phyloP scores from a whole-genome alignment of 53 echinoderm and acorn worm genomes.

The Temnopleurus reevesii region DNA sequence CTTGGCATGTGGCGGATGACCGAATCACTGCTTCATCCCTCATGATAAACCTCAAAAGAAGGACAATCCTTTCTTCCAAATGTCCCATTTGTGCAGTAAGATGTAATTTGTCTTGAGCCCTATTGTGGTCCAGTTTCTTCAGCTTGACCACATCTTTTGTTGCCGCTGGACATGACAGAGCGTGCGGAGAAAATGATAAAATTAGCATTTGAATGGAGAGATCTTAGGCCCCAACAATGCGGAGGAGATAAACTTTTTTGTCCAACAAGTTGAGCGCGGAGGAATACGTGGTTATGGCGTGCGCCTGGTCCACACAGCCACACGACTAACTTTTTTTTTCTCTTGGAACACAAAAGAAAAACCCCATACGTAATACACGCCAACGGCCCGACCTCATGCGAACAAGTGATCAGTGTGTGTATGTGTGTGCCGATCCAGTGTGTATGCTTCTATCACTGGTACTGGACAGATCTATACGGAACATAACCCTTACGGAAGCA shows the following conservation, averaged over 20 bases:
- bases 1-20: constrained; percentile 26
- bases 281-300: constrained; percentile 14
- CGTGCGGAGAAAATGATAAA: constrained; percentile 50
- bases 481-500: constrained; percentile 33
- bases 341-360: constrained; percentile 41
- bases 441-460: not conserved
- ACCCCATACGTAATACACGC: constrained; percentile 9
- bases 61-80: not conserved
- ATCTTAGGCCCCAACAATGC: constrained; percentile 19
- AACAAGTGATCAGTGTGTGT: constrained; percentile 47
- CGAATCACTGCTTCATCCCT: constrained; percentile 21
- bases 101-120: not conserved
- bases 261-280: constrained; percentile 56
- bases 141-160: constrained; percentile 53
- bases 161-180: constrained; percentile 6
- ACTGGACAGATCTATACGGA: not conserved
- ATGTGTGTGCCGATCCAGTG: constrained; percentile 28
- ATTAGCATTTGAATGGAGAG: constrained; percentile 36
- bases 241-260: constrained; percentile 12
- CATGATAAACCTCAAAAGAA: not conserved
- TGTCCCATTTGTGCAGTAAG: not conserved
- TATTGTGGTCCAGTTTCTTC: not conserved
- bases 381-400: constrained; percentile 29
- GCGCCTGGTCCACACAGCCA: constrained; percentile 40
- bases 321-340: constrained; percentile 45